Percentiles rank a stretch among this genome's conserved stretches.
These are phyloP conservation scores for Stenoptilia bipunctidactyla DNA, from an alignment of 2,888 invertebrate species.

Conservation along the genomic window DNA sequence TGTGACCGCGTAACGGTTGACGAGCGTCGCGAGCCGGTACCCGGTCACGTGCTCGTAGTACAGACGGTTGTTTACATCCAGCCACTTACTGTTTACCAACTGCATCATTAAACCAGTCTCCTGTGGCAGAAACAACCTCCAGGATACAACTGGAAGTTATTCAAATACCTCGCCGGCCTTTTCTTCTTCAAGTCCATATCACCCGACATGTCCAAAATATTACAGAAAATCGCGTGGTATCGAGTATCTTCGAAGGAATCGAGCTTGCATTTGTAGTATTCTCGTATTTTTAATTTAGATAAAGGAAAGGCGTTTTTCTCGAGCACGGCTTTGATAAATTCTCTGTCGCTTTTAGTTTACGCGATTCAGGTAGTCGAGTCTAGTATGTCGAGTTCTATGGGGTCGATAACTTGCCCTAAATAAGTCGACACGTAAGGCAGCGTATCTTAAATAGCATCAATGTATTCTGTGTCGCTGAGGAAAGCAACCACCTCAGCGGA, in stretches of 20 bases:
- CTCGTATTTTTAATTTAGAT: conserved; percentile 3
- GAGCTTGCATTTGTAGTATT: conserved; percentile 2
- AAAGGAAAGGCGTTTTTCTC: conserved; percentile 4
- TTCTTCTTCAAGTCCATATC: conserved; percentile 7
- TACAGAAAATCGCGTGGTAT: conserved; percentile 8
- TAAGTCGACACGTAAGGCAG: background rate
- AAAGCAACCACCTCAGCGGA: conserved; percentile 4
- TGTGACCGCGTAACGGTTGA: conserved; percentile 6
- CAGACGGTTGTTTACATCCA: conserved; percentile 6
- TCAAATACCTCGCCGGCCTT: too few species aligned
- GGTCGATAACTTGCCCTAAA: conserved; percentile 5
- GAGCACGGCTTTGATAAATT: conserved; percentile 6
- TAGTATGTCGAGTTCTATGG: conserved; percentile 27
- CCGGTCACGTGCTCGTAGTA: conserved; percentile 1
- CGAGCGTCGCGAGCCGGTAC: conserved; percentile 2
- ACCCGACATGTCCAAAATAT: conserved; percentile 4
- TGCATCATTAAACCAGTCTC: conserved; percentile 5
- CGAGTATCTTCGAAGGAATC: background rate
- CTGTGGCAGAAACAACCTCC: conserved; percentile 31
- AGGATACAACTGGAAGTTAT: conserved; percentile 33
- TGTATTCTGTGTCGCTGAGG: conserved; percentile 15
- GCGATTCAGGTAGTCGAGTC: conserved; percentile 49
- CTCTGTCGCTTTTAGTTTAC: conserved; percentile 2
- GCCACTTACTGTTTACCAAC: conserved; percentile 4
- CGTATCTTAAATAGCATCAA: conserved; percentile 11